Evolutionary conservation across 2,888 invertebrate genomes (phyloP).

Genomic region (Drosophila vallismaia): DNA sequence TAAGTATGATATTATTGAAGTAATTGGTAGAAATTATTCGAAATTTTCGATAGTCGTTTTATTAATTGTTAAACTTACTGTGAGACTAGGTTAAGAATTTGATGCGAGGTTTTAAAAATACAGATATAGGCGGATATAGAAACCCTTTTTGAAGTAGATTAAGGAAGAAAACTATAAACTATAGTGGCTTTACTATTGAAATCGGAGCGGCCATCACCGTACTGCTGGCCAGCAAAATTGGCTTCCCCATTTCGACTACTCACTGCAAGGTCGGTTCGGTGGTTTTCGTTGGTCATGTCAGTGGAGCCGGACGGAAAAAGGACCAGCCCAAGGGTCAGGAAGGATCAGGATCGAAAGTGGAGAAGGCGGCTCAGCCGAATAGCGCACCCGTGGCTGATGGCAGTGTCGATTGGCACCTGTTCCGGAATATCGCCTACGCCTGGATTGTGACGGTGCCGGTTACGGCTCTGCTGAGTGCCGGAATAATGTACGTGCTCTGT

Average conservation of each 20-base stretch:
- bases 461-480: slow-evolving; percentile 93
- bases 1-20: too few relatives aligned
- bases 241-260: slow-evolving; percentile 98
- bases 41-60: too few relatives aligned
- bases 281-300: slow-evolving; percentile 95
- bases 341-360: neutral
- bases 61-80: too few relatives aligned
- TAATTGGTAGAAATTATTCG: too few relatives aligned
- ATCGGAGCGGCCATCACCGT: slow-evolving; percentile 98
- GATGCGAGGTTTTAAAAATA: too few relatives aligned
- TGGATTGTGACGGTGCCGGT: slow-evolving; percentile 99
- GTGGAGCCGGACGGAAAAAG: slow-evolving; percentile 79
- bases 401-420: slow-evolving; percentile 84
- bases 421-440: slow-evolving; percentile 97
- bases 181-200: slow-evolving; percentile 97
- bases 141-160: too few relatives aligned
- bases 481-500: slow-evolving; percentile 87
- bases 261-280: slow-evolving; percentile 99
- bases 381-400: slow-evolving; percentile 56
- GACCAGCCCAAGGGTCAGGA: slow-evolving; percentile 10
- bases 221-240: slow-evolving; percentile 97
- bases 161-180: slow-evolving; percentile 86
- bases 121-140: too few relatives aligned
- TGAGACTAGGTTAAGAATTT: too few relatives aligned
- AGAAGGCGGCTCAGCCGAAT: slow-evolving; percentile 38